phyloP scores from a whole-genome alignment of 2,888 invertebrate species.

The Rhamphomyia laevipes region DNA sequence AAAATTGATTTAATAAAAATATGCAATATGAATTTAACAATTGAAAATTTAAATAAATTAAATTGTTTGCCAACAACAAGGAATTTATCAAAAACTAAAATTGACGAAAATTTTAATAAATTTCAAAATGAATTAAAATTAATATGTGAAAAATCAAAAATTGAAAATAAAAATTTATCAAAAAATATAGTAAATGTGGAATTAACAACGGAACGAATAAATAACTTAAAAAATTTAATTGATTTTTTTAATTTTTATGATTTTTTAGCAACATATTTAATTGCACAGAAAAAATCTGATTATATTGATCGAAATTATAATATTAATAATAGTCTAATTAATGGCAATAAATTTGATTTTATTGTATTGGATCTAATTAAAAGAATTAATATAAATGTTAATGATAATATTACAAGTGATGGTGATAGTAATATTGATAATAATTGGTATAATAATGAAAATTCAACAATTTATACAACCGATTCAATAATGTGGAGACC shows the following conservation, averaged over 20 bases:
- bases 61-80: no score
- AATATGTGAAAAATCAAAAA: not conserved
- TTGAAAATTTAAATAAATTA: no score
- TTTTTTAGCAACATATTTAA: slow-evolving; percentile 21
- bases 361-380: slow-evolving; percentile 32
- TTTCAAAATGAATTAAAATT: no score
- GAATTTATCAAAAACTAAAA: no score
- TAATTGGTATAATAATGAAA: not conserved
- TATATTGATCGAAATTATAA: not conserved
- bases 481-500: slow-evolving; percentile 31
- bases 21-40: no score
- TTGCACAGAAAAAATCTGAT: not conserved
- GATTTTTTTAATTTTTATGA: slow-evolving; percentile 36
- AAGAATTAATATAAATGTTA: slow-evolving; percentile 17
- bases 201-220: not conserved
- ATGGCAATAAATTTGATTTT: slow-evolving; percentile 31
- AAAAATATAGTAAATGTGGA: not conserved
- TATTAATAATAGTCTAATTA: not conserved
- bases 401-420: slow-evolving; percentile 10
- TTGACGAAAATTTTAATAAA: no score
- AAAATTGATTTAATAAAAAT: no score
- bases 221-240: slow-evolving; percentile 24
- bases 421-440: slow-evolving; percentile 2
- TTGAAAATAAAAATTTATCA: not conserved
- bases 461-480: not conserved